Percentiles rank a stretch among this genome's conserved stretches.
Evolutionary conservation across 2,888 invertebrate genomes (phyloP).

Genomic region (Leptopterna dolabrata): DNA sequence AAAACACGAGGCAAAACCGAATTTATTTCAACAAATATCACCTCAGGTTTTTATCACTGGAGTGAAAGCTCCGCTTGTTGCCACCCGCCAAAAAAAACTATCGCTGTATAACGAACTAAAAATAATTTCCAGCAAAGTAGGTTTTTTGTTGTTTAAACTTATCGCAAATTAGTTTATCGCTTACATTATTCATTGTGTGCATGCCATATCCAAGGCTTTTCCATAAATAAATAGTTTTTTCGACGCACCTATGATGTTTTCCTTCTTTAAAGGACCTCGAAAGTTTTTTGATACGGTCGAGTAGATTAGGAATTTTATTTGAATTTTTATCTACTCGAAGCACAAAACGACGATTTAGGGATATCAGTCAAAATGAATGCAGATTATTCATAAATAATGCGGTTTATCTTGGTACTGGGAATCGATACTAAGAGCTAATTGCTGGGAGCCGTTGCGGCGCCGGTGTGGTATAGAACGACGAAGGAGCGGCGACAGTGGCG

Average conservation of each 20-base stretch:
- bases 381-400: too few species aligned
- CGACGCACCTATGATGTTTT: neutral
- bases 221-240: neutral
- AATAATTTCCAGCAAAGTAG: neutral
- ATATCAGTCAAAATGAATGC: too few species aligned
- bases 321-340: neutral
- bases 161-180: neutral
- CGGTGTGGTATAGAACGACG: too few species aligned
- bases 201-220: neutral
- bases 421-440: too few species aligned
- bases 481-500: too few species aligned
- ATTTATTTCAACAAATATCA: neutral
- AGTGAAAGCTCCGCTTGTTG: neutral
- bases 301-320: neutral
- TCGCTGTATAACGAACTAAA: neutral
- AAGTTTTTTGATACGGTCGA: neutral
- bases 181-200: neutral
- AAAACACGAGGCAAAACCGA: neutral
- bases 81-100: neutral
- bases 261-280: neutral
- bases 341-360: too few species aligned
- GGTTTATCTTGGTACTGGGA: too few species aligned
- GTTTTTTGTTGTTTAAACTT: neutral
- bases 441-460: too few species aligned
- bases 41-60: neutral